Evolutionary conservation across 2,888 invertebrate genomes (phyloP).

Genomic region (Drosophila bunnanda): DNA sequence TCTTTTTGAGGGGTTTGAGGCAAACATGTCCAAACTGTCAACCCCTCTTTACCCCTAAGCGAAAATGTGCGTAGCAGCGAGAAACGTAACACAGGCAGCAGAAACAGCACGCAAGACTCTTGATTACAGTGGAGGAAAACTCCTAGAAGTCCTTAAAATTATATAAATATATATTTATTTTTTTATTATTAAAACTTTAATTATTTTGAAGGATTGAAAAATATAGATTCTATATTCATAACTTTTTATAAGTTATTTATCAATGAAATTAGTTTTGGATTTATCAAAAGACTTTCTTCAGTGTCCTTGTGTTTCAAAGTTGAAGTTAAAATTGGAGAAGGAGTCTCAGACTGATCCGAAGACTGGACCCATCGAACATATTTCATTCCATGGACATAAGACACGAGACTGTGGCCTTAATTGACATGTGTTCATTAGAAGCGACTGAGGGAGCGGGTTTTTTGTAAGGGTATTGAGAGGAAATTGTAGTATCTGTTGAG

Average conservation of each 20-base stretch:
- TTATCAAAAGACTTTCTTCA: background rate
- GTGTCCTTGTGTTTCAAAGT: constrained; percentile 2
- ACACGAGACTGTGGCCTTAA: constrained; percentile 54
- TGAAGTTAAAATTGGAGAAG: constrained; percentile 34
- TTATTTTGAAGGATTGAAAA: background rate
- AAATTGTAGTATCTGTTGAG: background rate
- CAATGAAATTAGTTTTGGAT: no score
- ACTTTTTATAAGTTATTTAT: no score
- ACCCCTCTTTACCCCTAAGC: constrained; percentile 7
- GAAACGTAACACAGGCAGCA: constrained; percentile 60
- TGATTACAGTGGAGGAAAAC: background rate
- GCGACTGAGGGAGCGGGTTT: constrained; percentile 7
- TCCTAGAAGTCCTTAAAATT: background rate
- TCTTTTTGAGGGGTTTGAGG: constrained; percentile 29
- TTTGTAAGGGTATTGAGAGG: background rate
- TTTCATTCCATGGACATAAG: constrained; percentile 52
- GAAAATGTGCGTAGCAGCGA: constrained; percentile 51
- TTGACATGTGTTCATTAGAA: constrained; percentile 75
- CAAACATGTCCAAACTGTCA: constrained; percentile 52
- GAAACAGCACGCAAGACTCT: constrained; percentile 38
- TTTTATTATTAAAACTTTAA: background rate
- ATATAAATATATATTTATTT: background rate
- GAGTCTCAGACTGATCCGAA: constrained; percentile 25
- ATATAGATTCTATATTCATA: background rate
- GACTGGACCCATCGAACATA: constrained; percentile 40